Base-by-base conservation (phyloP, 2,113 vertebrate species). In the Tetrax tetrax region DNA sequence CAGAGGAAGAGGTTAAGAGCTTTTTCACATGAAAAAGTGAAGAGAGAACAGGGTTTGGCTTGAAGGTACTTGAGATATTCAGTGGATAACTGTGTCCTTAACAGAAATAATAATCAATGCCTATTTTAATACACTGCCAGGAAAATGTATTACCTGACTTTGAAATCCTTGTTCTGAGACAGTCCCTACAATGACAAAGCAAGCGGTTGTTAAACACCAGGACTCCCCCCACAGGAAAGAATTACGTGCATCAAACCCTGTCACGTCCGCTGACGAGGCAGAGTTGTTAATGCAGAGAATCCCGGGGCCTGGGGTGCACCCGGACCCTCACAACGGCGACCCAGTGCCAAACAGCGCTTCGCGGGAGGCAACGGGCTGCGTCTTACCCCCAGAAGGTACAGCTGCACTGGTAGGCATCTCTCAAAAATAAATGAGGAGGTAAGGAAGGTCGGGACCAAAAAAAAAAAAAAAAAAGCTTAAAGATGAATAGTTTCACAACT, bases 161-260 rank as follows among this genome's bases (percentile, higher is more conserved):
- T 3, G 4, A 66, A 83, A 87, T 33, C 43, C 68, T 77, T 45
- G 28, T 35, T 80, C 63, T 50, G 74, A 69, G 28, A 53, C 19
- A 24, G 24, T 43, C 87, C 25, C 38, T 79, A 7, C 25, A 23
- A 10, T 10, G 35, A 48, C 66, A 75, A 63, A 79, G 29, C 56
- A 70, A 51, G 9, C 5, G 27, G 21, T 35, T 23, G 43, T 56
- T 82, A 43, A 82, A 59, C 38, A 71, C 5, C 27, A 29, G 31
- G 37, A 71, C 54, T 29, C 16, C 11, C 57, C 60, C 28, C 63
- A 28, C 24, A 37, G 59, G 70, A 5, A 41, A 74, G 75, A 61
- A 11, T 0, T 15, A 11, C 10, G 13, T 1, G 9, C 18, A 54
- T 4, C 43, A 37, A 66, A 4, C 9, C 12, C 24, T n/a, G 27